Conservation (phyloP, 2,113 vertebrate genomes). For the Murina feae region DNA sequence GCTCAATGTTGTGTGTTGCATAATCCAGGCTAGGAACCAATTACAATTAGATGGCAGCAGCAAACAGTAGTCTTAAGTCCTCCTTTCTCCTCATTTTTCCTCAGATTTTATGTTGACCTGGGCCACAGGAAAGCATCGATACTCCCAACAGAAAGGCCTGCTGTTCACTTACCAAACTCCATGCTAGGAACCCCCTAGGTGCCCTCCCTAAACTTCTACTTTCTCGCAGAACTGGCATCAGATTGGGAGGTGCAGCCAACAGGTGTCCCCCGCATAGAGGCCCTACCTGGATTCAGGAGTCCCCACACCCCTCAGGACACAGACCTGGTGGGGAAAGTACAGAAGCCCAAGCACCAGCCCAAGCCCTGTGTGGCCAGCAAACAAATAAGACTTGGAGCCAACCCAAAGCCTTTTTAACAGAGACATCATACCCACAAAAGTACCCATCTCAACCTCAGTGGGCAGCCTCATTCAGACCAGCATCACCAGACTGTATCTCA, state of each 20-base stretch:
- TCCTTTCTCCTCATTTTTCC: not conserved
- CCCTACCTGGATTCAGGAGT: not conserved
- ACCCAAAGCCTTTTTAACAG: not conserved
- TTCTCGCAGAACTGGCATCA: not conserved
- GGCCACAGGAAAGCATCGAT: not conserved
- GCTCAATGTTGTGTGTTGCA: not conserved
- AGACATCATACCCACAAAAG: not conserved
- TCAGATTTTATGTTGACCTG: not conserved
- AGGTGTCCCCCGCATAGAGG: not conserved
- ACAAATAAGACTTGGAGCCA: not conserved
- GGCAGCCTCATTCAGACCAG: not conserved
- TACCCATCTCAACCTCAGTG: not conserved
- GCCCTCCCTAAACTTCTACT: not conserved
- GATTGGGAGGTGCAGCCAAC: not conserved
- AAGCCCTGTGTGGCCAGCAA: not conserved
- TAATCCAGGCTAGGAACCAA: not conserved
- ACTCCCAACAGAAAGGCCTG: not conserved
- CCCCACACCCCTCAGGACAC: not conserved
- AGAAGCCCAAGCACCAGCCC: not conserved
- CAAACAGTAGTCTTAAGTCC: not conserved
- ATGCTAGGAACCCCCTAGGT: rapidly evolving
- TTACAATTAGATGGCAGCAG: not conserved
- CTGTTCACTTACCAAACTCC: not conserved
- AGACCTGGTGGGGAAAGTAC: rapidly evolving
- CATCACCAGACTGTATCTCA: not conserved